Evolutionary conservation across 1,140 invertebrate species (phyloP).

Genomic region (Scaptomyza montana): DNA sequence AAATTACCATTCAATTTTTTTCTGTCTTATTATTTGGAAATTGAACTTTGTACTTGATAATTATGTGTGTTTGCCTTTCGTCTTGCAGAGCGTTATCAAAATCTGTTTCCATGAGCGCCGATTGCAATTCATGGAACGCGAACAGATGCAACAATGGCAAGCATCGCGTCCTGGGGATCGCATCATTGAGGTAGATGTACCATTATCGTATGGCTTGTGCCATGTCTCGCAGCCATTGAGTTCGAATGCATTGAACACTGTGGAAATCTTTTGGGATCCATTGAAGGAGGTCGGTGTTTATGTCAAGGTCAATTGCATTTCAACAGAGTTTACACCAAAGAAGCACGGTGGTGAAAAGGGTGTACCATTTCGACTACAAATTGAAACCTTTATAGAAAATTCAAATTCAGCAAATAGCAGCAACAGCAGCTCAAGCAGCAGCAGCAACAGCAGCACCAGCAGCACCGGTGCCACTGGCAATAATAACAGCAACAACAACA

Average conservation of each 20-base stretch:
- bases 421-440: slow-evolving; percentile 41
- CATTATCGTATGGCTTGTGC: slow-evolving; percentile 95
- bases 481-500: slow-evolving; percentile 26
- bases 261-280: slow-evolving; percentile 97
- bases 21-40: slow-evolving; percentile 3
- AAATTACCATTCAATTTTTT: background rate
- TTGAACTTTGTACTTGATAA: slow-evolving; percentile 44
- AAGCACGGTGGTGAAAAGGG: slow-evolving; percentile 99
- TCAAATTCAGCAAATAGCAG: slow-evolving; percentile 37
- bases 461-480: slow-evolving; percentile 22
- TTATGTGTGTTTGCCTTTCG: background rate
- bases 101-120: slow-evolving; percentile 98
- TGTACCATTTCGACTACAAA: slow-evolving; percentile 97
- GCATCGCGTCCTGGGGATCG: slow-evolving; percentile 93
- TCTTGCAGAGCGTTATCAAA: slow-evolving; percentile 90
- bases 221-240: slow-evolving; percentile 90
- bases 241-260: slow-evolving; percentile 89
- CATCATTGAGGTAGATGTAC: slow-evolving; percentile 96
- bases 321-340: slow-evolving; percentile 98
- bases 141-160: slow-evolving; percentile 96
- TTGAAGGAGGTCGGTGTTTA: slow-evolving; percentile 97
- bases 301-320: slow-evolving; percentile 98
- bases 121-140: slow-evolving; percentile 97
- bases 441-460: slow-evolving; percentile 20
- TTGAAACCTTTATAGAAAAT: slow-evolving; percentile 91